Evolutionary conservation across 2,113 vertebrate species (phyloP), one percentile per base, ranked within the genome.

Genomic region (Aphyosemion australe): DNA sequence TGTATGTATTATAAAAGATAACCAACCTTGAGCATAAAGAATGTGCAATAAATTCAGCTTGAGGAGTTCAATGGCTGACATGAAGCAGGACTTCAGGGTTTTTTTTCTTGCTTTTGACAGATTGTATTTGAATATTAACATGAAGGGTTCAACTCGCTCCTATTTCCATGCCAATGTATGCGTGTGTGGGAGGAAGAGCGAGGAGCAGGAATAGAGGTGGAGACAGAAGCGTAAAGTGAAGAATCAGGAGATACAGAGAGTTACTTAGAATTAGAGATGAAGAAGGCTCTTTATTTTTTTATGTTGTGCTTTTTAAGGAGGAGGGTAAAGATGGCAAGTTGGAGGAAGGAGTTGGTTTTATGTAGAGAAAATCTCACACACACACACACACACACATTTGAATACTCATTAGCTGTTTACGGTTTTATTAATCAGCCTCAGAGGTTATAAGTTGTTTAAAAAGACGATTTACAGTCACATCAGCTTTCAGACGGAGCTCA

Each of bases 131-230:
- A 81, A 83, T 75, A 84, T 87, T 69, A 83, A 74, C 75, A 79
- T 68, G 68, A 41, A 72, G 52, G 62, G 66, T 79, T 66, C 69
- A 62, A 57, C 76, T 65, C 69, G 65, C 64, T 55, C 77, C 85
- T 69, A 88, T 89, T 82, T 89, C 76, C 84, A 86, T 89, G 65
- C 69, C 50, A 59, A 88, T 84, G 62, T 87, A 85, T 85, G 74
- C 80, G 16, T 77, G 84, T 81, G 86, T 87, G 78, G 79, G 86
- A 81, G 89, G 84, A 80, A 76, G 82, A 85, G 82, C 37, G 69
- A 71, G 72, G 63, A 71, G 61, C 59, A 3, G 69, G 19, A 78
- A 80, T 51, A 72, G 70, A 80, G 80, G 69, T 57, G 77, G 57
- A 54, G 45, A 69, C 70, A 53, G 65, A 61, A 76, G 65, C 13